A percentile compares a stretch with the other conserved stretches of the same genome.
phyloP scores from a whole-genome alignment of 2,888 invertebrate species.

The Drosophila kuntzei region DNA sequence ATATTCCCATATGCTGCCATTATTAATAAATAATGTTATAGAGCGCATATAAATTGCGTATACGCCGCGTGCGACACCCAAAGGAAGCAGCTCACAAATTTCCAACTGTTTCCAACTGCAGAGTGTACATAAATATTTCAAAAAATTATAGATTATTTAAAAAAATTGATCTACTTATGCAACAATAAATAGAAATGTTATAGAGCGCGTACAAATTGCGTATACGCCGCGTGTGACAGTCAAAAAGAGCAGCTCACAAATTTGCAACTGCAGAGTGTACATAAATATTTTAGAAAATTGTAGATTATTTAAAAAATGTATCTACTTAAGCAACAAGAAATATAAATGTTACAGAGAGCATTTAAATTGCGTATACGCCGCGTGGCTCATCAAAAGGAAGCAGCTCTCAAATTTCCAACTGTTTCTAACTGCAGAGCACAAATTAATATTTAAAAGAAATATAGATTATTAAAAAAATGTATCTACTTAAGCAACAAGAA shows the following conservation, averaged over 20 bases:
- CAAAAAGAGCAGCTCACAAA: neutral
- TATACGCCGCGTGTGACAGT: slow-evolving; percentile 34
- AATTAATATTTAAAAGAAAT: neutral
- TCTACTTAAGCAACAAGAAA: neutral
- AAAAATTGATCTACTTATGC: too few relatives aligned
- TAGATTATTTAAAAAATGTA: neutral
- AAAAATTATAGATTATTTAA: neutral
- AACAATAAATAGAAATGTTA: slow-evolving; percentile 30
- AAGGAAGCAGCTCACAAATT: neutral
- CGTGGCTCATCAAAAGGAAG: neutral
- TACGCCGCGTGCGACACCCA: slow-evolving; percentile 29
- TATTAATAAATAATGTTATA: slow-evolving; percentile 28
- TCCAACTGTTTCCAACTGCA: neutral
- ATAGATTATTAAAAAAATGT: neutral
- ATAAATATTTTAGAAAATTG: neutral
- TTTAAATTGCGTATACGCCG: slow-evolving; percentile 48
- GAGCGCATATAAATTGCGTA: slow-evolving; percentile 41
- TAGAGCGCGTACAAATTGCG: slow-evolving; percentile 38
- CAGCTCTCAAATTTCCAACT: neutral
- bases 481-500: too few relatives aligned
- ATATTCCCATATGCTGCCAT: slow-evolving; percentile 27
- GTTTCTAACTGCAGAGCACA: neutral
- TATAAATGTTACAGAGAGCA: slow-evolving; percentile 21
- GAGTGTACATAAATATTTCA: neutral
- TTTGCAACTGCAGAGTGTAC: neutral